These are phyloP conservation scores for Castor canadensis DNA, from an alignment of 2,113 vertebrate genomes.

Conservation along the genomic window DNA sequence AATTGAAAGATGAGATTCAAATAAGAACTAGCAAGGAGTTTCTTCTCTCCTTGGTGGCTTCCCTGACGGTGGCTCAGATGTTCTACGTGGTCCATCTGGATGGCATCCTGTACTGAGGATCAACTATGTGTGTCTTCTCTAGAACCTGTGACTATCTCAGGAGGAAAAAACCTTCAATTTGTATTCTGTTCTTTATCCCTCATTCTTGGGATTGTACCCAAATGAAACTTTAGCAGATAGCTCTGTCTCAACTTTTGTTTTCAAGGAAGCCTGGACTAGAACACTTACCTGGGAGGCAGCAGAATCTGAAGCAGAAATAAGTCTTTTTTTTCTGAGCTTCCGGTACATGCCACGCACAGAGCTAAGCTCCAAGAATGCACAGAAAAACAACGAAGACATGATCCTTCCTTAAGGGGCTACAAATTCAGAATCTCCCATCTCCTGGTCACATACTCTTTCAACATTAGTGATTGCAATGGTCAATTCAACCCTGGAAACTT, in stretches of 20 bases:
- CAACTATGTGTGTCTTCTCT: not conserved
- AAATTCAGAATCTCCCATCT: not conserved
- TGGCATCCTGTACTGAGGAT: not conserved
- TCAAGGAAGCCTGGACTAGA: not conserved
- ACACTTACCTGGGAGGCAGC: not conserved
- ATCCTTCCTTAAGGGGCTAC: not conserved
- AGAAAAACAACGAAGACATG: not conserved
- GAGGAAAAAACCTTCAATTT: not conserved
- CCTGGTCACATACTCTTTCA: not conserved
- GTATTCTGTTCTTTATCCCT: not conserved
- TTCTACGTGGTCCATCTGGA: not conserved
- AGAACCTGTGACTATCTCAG: not conserved
- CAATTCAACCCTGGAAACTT: not conserved
- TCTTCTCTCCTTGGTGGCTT: not conserved
- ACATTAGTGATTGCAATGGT: not conserved
- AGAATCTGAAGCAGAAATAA: not conserved
- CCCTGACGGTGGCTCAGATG: not conserved
- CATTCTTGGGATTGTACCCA: not conserved
- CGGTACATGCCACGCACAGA: accelerated
- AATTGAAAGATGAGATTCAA: not conserved
- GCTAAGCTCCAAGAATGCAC: not conserved
- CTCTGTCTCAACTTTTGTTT: not conserved
- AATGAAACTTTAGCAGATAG: not conserved
- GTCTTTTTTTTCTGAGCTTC: not conserved
- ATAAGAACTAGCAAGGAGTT: not conserved